Evolutionary conservation across 2,888 invertebrate species (phyloP).

Genomic region (Pyrocoelia pectoralis): DNA sequence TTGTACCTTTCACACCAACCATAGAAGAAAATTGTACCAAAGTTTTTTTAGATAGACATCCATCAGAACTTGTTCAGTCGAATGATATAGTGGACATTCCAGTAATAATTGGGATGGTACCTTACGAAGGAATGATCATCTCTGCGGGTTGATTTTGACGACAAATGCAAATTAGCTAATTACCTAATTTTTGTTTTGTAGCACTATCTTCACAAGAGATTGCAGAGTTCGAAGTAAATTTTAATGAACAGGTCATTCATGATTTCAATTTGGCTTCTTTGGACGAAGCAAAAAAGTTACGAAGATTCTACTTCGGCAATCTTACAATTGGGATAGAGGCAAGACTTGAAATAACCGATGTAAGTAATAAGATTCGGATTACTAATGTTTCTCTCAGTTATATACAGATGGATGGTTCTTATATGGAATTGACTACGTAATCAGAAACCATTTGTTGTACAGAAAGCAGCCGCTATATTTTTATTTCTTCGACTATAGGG

Average conservation of each 20-base stretch:
- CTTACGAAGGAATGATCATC: not conserved
- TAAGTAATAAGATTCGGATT: no score
- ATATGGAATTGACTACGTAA: conserved; percentile 69
- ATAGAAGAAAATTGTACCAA: not conserved
- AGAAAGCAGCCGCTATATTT: conserved; percentile 67
- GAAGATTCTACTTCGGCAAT: not conserved
- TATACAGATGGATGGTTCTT: conserved; percentile 77
- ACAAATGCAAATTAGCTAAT: no score
- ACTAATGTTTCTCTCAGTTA: conserved; percentile 62
- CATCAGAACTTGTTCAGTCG: not conserved
- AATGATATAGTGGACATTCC: not conserved
- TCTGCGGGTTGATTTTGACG: not conserved
- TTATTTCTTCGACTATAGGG: not conserved
- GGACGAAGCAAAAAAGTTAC: not conserved
- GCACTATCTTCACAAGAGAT: not conserved
- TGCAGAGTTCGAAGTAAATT: not conserved
- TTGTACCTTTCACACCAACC: not conserved
- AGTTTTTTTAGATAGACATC: not conserved
- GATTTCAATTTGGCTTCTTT: not conserved
- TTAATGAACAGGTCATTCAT: not conserved
- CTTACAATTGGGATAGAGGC: not conserved
- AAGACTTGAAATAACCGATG: not conserved
- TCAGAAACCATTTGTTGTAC: conserved; percentile 64
- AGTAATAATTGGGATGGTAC: not conserved
- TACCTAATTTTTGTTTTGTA: not conserved